Conservation (phyloP, 2,888 invertebrate species). For the Eurytoma californica region DNA sequence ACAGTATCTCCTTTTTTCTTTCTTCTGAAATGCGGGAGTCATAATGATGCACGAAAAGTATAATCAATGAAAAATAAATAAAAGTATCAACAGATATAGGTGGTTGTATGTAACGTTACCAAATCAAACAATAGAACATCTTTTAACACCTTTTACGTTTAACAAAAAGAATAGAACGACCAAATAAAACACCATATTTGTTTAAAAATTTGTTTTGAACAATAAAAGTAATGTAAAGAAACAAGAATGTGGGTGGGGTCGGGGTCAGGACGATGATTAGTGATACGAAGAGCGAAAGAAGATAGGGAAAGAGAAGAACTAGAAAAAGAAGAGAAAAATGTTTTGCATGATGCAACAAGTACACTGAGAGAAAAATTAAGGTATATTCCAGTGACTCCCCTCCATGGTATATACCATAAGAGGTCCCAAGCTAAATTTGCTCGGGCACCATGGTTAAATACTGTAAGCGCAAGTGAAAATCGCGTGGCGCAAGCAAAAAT, state of each 20-base stretch:
- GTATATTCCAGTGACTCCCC: no score
- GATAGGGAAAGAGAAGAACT: constrained; percentile 38
- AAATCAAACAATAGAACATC: constrained; percentile 30
- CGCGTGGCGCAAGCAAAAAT: no score
- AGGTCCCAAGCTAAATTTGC: no score
- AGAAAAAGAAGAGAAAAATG: constrained; percentile 50
- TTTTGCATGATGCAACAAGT: constrained; percentile 19
- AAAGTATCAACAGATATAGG: constrained; percentile 22
- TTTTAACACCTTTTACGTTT: constrained; percentile 34
- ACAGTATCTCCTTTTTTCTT: constrained; percentile 31
- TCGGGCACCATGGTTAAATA: no score
- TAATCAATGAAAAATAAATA: constrained; percentile 15
- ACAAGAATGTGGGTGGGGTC: background rate
- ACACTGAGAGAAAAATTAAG: no score
- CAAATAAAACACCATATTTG: constrained; percentile 40
- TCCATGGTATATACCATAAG: no score
- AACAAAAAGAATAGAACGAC: constrained; percentile 38
- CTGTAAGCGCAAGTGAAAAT: no score
- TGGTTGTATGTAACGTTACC: constrained; percentile 4
- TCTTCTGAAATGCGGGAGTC: background rate
- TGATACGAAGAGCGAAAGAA: constrained; percentile 36
- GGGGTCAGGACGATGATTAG: constrained; percentile 19
- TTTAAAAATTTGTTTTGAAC: constrained; percentile 19
- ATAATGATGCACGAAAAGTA: background rate
- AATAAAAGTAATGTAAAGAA: constrained; percentile 37